phyloP scores from a whole-genome alignment of 1,140 invertebrate genomes.

The Physella acuta region DNA sequence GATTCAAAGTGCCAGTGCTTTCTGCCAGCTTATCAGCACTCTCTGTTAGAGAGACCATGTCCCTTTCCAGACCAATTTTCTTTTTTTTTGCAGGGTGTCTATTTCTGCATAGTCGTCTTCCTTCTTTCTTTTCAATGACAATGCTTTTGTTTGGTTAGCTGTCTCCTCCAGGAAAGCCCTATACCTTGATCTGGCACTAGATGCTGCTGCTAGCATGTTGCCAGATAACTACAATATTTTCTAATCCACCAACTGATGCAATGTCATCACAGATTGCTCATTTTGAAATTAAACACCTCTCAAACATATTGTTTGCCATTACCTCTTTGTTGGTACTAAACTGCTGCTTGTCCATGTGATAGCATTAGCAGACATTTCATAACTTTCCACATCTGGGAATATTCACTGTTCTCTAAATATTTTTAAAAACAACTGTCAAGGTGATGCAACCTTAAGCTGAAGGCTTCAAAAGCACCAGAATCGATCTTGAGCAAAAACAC shows the following conservation, averaged over 20 bases:
- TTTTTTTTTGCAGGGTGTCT: not conserved
- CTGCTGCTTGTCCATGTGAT: not conserved
- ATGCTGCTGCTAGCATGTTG: not conserved
- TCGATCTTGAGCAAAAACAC: not conserved
- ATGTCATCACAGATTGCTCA: not conserved
- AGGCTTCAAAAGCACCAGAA: not conserved
- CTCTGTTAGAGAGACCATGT: too few species aligned
- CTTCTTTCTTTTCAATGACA: not conserved
- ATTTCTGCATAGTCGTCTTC: not conserved
- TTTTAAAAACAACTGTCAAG: not conserved
- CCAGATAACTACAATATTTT: not conserved
- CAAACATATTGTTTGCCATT: not conserved
- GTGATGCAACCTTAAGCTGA: not conserved
- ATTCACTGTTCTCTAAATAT: not conserved
- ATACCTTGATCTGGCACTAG: not conserved
- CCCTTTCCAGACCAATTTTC: too few species aligned
- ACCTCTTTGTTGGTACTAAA: not conserved
- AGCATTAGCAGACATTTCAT: not conserved
- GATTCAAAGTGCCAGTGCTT: too few species aligned
- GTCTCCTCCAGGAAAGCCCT: not conserved
- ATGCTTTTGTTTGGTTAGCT: not conserved
- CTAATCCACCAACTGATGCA: not conserved
- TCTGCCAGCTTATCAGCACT: too few species aligned
- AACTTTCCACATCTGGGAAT: too few species aligned
- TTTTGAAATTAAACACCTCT: not conserved